A percentile compares a stretch with the other conserved stretches of the same genome.
Evolutionary conservation across 2,888 invertebrate species (phyloP).

Genomic region (Eledone cirrhosa): DNA sequence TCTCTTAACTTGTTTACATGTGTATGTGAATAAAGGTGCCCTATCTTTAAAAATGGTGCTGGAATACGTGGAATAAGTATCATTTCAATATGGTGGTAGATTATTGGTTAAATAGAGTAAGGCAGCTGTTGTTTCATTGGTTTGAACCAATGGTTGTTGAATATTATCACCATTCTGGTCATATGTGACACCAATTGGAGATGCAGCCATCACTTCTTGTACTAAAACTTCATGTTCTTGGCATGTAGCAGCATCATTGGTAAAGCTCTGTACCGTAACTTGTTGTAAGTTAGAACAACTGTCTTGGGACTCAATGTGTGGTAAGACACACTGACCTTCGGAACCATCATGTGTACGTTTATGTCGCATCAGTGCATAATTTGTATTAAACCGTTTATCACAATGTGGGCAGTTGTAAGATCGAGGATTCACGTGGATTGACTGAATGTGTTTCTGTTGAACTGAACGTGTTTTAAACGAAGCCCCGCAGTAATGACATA

Average conservation of each 20-base stretch:
- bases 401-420: slow-evolving; percentile 63
- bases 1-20: too few relatives aligned
- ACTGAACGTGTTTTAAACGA: slow-evolving; percentile 68
- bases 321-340: slow-evolving; percentile 12
- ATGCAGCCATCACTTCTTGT: slow-evolving; percentile 39
- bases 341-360: slow-evolving; percentile 57
- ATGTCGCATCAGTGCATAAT: slow-evolving; percentile 66
- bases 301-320: background rate
- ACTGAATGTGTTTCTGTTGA: slow-evolving; percentile 66
- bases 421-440: slow-evolving; percentile 66
- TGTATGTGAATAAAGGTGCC: too few relatives aligned
- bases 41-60: too few relatives aligned
- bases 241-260: background rate
- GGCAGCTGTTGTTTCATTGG: slow-evolving; percentile 36
- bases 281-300: background rate
- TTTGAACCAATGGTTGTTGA: slow-evolving; percentile 36
- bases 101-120: slow-evolving; percentile 33
- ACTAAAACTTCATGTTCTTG: slow-evolving; percentile 32
- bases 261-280: slow-evolving; percentile 16
- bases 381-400: slow-evolving; percentile 66
- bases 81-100: slow-evolving; percentile 19
- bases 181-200: slow-evolving; percentile 37
- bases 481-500: slow-evolving; percentile 71
- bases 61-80: too few relatives aligned
- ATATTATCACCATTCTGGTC: slow-evolving; percentile 38